Percentiles rank a stretch among this genome's conserved stretches.
phyloP scores from a whole-genome alignment of 1,140 invertebrate genomes.

The Papilio aristodemus region DNA sequence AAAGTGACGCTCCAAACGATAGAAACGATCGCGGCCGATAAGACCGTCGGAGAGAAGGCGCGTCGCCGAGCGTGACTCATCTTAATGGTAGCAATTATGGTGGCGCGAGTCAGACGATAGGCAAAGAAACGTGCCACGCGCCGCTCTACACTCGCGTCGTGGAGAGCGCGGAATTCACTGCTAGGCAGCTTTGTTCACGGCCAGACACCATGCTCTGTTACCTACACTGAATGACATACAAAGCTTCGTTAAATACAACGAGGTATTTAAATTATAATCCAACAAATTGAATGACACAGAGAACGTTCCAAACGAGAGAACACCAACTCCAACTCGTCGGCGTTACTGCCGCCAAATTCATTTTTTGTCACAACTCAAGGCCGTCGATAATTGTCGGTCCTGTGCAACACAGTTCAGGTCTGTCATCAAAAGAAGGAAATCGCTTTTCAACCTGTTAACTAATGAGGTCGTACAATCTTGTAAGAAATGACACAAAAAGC shows the following conservation, averaged over 20 bases:
- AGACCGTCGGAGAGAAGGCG: constrained; percentile 58
- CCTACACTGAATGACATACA: constrained; percentile 7
- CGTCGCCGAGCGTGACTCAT: constrained; percentile 76
- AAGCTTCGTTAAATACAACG: background rate
- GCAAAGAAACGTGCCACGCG: constrained; percentile 55
- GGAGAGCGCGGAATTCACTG: constrained; percentile 5
- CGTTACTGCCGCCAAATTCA: constrained; percentile 26
- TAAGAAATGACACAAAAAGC: constrained; percentile 67
- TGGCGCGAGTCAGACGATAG: constrained; percentile 46
- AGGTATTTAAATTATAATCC: background rate
- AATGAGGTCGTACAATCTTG: constrained; percentile 58
- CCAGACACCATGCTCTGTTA: constrained; percentile 6
- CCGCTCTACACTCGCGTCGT: constrained; percentile 28
- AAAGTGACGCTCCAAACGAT: background rate
- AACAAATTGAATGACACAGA: constrained; percentile 35
- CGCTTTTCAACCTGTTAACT: constrained; percentile 54
- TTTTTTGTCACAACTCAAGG: constrained; percentile 62
- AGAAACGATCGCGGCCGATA: constrained; percentile 43
- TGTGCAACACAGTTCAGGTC: constrained; percentile 36
- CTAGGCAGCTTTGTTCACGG: background rate
- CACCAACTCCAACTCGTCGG: constrained; percentile 26
- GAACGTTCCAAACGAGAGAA: constrained; percentile 46
- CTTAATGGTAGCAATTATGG: constrained; percentile 75
- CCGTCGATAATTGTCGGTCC: constrained; percentile 52
- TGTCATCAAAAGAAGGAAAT: constrained; percentile 57